Evolutionary conservation across 1,140 invertebrate genomes (phyloP).

Genomic region (Drosophila seguyi): DNA sequence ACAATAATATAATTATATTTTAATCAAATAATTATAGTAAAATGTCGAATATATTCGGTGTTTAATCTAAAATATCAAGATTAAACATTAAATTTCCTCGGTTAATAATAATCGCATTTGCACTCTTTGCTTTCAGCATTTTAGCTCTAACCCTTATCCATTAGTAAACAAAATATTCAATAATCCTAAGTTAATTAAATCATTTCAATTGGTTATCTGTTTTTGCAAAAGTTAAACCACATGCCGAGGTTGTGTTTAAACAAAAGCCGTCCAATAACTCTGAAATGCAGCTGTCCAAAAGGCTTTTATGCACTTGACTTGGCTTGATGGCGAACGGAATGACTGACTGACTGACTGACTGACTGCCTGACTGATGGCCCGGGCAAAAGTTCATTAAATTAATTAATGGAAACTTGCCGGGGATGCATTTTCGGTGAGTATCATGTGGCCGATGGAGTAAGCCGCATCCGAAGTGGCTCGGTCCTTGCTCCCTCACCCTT

Average conservation of each 20-base stretch:
- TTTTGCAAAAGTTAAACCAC: constrained; percentile 20
- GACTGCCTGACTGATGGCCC: constrained; percentile 21
- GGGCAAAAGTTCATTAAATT: constrained; percentile 48
- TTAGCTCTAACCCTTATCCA: neutral
- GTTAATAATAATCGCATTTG: neutral
- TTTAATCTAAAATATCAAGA: neutral
- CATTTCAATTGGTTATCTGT: neutral
- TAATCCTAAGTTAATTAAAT: constrained; percentile 17
- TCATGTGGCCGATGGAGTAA: constrained; percentile 37
- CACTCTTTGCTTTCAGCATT: neutral
- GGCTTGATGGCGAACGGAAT: constrained; percentile 17
- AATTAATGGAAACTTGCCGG: constrained; percentile 43
- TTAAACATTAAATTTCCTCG: too few species aligned
- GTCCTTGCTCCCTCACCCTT: neutral
- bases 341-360: constrained; percentile 22
- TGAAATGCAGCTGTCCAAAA: constrained; percentile 42
- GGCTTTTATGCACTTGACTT: constrained; percentile 38
- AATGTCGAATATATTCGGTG: too few species aligned
- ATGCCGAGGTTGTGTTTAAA: constrained; percentile 7
- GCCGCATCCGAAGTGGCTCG: neutral
- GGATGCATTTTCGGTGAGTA: constrained; percentile 33
- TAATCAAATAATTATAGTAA: neutral
- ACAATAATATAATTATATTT: neutral
- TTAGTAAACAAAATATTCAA: constrained; percentile 3
- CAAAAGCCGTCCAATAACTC: constrained; percentile 20